Evolutionary conservation across 2,888 invertebrate species (phyloP).

Genomic region (Chrysolina oricalcia): DNA sequence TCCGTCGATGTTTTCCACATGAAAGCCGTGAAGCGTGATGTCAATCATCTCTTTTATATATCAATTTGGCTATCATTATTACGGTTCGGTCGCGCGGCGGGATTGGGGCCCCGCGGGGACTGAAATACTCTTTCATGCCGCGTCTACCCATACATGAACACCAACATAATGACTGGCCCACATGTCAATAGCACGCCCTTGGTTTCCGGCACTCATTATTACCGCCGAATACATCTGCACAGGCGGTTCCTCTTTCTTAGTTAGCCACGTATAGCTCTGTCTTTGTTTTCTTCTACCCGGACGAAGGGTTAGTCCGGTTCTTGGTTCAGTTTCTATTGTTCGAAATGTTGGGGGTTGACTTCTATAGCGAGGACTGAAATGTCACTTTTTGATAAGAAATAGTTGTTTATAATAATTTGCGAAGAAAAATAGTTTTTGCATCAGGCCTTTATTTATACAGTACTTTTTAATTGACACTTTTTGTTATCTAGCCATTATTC

Average conservation of each 20-base stretch:
- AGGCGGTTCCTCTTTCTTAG: slow-evolving; percentile 36
- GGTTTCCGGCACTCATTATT: slow-evolving; percentile 59
- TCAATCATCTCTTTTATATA: slow-evolving; percentile 46
- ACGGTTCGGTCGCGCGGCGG: slow-evolving; percentile 39
- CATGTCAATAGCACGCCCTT: slow-evolving; percentile 61
- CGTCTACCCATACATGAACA: slow-evolving; percentile 33
- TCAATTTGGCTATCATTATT: slow-evolving; percentile 46
- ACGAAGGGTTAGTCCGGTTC: slow-evolving; percentile 28
- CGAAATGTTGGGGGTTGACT: too few species aligned
- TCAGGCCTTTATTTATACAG: too few species aligned
- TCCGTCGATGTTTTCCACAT: neutral
- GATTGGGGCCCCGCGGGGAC: slow-evolving; percentile 20
- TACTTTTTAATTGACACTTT: too few species aligned
- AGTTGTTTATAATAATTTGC: too few species aligned
- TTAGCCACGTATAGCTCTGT: slow-evolving; percentile 15
- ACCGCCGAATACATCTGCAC: slow-evolving; percentile 51
- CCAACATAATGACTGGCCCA: slow-evolving; percentile 54
- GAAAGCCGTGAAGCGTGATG: slow-evolving; percentile 25
- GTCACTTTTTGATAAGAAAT: too few species aligned
- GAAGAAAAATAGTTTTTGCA: too few species aligned
- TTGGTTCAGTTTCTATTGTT: neutral
- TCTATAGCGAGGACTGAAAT: too few species aligned
- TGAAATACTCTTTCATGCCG: slow-evolving; percentile 31
- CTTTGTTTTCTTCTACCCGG: slow-evolving; percentile 29
- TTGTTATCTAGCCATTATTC: too few species aligned